Base-by-base conservation (phyloP, 2,113 vertebrate genomes). In the Limnothrissa miodon region DNA sequence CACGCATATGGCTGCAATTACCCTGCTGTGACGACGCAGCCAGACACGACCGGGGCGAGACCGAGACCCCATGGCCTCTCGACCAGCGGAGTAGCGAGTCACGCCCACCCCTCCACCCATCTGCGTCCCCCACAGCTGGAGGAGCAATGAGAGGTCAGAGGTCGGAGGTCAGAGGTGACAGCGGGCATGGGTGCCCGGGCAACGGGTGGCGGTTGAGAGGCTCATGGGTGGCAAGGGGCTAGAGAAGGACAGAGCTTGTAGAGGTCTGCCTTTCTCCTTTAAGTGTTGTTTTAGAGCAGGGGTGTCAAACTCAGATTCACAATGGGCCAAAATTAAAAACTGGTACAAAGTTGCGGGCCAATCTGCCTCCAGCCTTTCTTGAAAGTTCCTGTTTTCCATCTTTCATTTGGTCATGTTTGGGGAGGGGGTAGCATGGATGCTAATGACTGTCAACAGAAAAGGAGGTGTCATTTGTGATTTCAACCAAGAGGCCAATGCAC, bases 1-100 rank as follows among this genome's bases (percentile, higher is more conserved):
- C 86, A 83, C 89, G 84, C 90, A 89, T 82, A 88, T 89, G 87
- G 83, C 87, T 90, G 84, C 80, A 80, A 81, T 85, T 85, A 82
- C 29, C 66, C 66, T 33, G 0, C 66, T 56, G 79, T 33, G 81
- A 85, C 84, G 90, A 91, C 88, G 84, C 45, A 36, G 88, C 53
- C 88, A 86, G 89, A 93, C 89, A 86, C n/a, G 86, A 84, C 89
- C 56, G 42, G 44, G 83, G 66, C 48, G 59, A 29, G 59, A 8
- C n/a, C 9, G 59, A 56, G 48, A 19, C 51, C 51, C 51, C 46
- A 15, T 21, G 4, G 51, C 51, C 21, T 56, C 21, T 56, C 21
- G 0, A 5, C 51, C 19, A 56, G 51, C 21, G 6, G 21, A 5
- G 21, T 21, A 5, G 51, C 5, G 51, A 21, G 19, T 23, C 23